Evolutionary conservation across 2,888 invertebrate genomes (phyloP).

Genomic region (Spicauda simplicius): DNA sequence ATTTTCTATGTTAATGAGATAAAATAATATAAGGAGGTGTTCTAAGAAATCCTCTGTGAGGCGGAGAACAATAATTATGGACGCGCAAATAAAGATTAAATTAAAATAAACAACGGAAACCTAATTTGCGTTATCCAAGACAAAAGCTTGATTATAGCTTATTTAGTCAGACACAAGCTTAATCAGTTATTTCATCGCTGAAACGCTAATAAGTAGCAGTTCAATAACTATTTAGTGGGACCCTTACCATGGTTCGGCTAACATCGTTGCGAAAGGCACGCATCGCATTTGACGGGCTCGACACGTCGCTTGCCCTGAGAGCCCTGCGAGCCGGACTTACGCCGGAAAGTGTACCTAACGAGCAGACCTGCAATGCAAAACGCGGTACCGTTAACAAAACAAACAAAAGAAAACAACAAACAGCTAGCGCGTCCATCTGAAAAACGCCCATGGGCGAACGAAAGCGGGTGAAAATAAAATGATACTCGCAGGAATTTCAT

Average conservation of each 20-base stretch:
- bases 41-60: slow-evolving; percentile 42
- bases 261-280: slow-evolving; percentile 85
- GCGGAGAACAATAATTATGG: slow-evolving; percentile 55
- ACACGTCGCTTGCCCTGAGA: slow-evolving; percentile 81
- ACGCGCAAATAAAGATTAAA: slow-evolving; percentile 66
- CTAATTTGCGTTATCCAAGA: slow-evolving; percentile 39
- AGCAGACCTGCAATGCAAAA: slow-evolving; percentile 86
- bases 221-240: slow-evolving; percentile 48
- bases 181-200: not conserved
- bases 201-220: slow-evolving; percentile 18
- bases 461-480: slow-evolving; percentile 75
- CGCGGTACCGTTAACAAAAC: slow-evolving; percentile 83
- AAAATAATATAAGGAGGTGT: slow-evolving; percentile 11
- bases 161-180: slow-evolving; percentile 28
- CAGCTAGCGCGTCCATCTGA: slow-evolving; percentile 79
- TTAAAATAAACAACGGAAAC: slow-evolving; percentile 48
- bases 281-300: slow-evolving; percentile 84
- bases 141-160: not conserved
- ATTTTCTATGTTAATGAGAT: slow-evolving; percentile 11
- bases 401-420: slow-evolving; percentile 76
- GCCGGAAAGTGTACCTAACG: slow-evolving; percentile 86
- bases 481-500: slow-evolving; percentile 69
- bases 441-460: slow-evolving; percentile 79
- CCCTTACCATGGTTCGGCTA: slow-evolving; percentile 83
- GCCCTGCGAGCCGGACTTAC: slow-evolving; percentile 84